These are phyloP conservation scores for Platysternon megacephalum DNA, from an alignment of 2,113 vertebrate species.

Conservation along the genomic window DNA sequence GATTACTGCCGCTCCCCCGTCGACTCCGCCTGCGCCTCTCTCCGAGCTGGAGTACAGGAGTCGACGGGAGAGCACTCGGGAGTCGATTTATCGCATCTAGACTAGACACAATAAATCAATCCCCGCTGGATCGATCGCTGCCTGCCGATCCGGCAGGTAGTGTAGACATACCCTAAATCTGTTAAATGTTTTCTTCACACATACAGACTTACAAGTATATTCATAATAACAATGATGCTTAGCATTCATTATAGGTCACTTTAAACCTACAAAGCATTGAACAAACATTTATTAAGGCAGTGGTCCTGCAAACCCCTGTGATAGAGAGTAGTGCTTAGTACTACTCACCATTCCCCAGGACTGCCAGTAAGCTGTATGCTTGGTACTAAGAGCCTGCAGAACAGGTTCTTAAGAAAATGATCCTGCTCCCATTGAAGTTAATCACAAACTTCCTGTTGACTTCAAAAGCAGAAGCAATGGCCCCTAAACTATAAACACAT, in stretches of 20 bases:
- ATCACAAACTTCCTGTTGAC: neutral
- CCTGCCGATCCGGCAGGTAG: too few relatives aligned
- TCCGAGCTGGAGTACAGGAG: too few relatives aligned
- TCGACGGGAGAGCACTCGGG: too few relatives aligned
- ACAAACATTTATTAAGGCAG: neutral
- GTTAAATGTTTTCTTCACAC: neutral
- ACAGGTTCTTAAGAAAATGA: neutral
- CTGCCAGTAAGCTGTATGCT: neutral
- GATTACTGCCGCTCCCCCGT: too few relatives aligned
- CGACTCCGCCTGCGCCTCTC: too few relatives aligned
- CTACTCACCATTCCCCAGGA: neutral
- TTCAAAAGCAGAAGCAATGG: neutral
- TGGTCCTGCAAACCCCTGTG: neutral
- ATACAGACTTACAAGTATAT: neutral
- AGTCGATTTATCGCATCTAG: too few relatives aligned
- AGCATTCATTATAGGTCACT: neutral
- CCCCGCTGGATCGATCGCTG: too few relatives aligned
- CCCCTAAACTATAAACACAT: neutral
- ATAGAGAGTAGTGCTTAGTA: neutral
- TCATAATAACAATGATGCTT: neutral
- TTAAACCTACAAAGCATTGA: neutral
- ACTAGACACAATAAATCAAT: too few relatives aligned
- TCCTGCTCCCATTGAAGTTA: neutral
- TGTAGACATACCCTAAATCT: neutral
- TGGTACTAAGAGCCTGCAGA: neutral